Evolutionary conservation across 1,140 invertebrate species (phyloP), one percentile per base, ranked within the genome.

Genomic region (Aphelenchoides fujianensis): DNA sequence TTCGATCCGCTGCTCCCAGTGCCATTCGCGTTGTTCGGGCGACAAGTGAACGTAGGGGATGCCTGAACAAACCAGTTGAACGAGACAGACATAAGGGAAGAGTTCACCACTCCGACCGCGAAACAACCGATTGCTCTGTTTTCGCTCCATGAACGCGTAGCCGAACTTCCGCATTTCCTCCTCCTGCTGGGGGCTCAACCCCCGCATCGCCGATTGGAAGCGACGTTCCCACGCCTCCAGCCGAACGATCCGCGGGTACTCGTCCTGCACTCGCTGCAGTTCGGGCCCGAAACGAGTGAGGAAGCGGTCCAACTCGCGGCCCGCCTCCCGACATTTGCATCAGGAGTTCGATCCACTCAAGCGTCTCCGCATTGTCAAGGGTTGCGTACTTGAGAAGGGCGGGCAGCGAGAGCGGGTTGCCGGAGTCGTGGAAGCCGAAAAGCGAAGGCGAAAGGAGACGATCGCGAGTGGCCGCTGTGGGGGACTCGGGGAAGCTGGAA

Each of bases 261-360:
- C 55, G 55, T 5, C 34, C 23, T 59, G 27, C 7, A 59, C 23
- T 59, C 19, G 55, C 5, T 59, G 5, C 5, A 59, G 5, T 30
- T 59, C 55, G 19, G 28, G 5, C 7, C 5, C 19, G 5, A 23
- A 7, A 7, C 19, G 5, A 5, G 28, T 32, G 5, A 59, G 5
- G 5, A 59, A 19, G 5, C 19, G 55, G 19, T 23, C 34, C 5
- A 59, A 23, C 5, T 59, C 5, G 5, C 34, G 28, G 12, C 55
- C 55, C 27, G 23, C 19, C 12, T 32, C 55, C 28, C 41, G 5
- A 5, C 55, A 59, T 48, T 59, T 59, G 55, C 55, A 59, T 59
- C 23, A 59, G 55, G 27, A 5, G 34, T 32, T 59, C 55, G 34
- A 59, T 5, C 55, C 55, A 59, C 19, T 59, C 5, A 16, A 59